Conservation (phyloP, 2,797 vertebrate genomes). For the Prionace glauca region DNA sequence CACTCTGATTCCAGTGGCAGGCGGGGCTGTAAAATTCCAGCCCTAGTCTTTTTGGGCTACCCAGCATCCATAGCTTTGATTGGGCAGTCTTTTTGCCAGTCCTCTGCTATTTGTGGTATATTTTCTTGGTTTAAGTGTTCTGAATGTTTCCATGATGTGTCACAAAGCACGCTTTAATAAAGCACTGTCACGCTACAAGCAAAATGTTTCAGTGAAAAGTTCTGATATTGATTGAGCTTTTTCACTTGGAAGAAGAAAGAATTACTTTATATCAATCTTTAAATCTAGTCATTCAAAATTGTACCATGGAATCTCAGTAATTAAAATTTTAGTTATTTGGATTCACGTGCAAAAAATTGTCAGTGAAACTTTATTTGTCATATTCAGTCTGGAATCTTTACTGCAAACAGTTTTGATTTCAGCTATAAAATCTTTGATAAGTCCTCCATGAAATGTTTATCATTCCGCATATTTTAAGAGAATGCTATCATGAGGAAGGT, state of each 20-base stretch:
- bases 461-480: no score
- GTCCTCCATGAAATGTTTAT: neutral
- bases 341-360: neutral
- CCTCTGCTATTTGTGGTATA: neutral
- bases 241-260: neutral
- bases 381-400: neutral
- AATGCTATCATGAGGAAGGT: no score
- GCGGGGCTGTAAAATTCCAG: no score
- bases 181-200: neutral
- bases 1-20: no score
- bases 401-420: neutral
- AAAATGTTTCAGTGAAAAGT: neutral
- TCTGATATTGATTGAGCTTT: neutral
- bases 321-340: neutral
- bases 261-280: neutral
- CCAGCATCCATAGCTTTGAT: neutral
- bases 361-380: neutral
- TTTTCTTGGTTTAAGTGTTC: neutral
- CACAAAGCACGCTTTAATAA: neutral
- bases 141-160: neutral
- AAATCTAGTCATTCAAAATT: neutral
- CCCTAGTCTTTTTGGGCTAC: neutral
- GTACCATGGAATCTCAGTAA: neutral
- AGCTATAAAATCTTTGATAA: neutral
- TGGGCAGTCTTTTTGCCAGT: neutral